Conservation (phyloP, 2,888 invertebrate species). For the Eupithecia vulgata region DNA sequence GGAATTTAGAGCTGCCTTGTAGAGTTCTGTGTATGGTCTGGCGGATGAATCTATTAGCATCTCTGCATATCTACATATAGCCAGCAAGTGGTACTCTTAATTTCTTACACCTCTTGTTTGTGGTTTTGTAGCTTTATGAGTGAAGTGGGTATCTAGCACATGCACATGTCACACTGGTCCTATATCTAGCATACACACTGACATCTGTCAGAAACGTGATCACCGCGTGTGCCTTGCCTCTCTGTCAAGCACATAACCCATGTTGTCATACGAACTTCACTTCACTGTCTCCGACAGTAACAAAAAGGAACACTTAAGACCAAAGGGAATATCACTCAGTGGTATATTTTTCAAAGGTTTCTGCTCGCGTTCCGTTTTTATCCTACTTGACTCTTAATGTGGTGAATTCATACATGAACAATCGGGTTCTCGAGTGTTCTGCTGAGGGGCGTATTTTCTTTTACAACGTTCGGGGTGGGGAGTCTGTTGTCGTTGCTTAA, state of each 20-base stretch:
- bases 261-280: no score
- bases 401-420: constrained; percentile 90
- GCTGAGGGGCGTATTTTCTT: constrained; percentile 62
- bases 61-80: background rate
- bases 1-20: constrained; percentile 27
- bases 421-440: constrained; percentile 74
- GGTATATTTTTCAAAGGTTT: constrained; percentile 77
- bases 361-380: constrained; percentile 79
- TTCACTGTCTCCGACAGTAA: constrained; percentile 43
- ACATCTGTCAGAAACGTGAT: background rate
- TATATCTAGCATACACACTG: background rate
- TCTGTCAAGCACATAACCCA: background rate
- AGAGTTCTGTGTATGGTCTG: background rate
- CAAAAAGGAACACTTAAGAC: constrained; percentile 49
- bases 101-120: background rate
- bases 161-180: background rate
- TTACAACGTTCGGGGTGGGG: constrained; percentile 63
- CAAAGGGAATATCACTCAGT: constrained; percentile 70
- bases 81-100: background rate
- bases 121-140: background rate
- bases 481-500: constrained; percentile 51
- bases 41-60: constrained; percentile 16
- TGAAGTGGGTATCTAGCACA: background rate
- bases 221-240: background rate
- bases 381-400: constrained; percentile 87